Evolutionary conservation across 2,888 invertebrate species (phyloP), one percentile per base, ranked within the genome.

Genomic region (Morpho achilles): DNA sequence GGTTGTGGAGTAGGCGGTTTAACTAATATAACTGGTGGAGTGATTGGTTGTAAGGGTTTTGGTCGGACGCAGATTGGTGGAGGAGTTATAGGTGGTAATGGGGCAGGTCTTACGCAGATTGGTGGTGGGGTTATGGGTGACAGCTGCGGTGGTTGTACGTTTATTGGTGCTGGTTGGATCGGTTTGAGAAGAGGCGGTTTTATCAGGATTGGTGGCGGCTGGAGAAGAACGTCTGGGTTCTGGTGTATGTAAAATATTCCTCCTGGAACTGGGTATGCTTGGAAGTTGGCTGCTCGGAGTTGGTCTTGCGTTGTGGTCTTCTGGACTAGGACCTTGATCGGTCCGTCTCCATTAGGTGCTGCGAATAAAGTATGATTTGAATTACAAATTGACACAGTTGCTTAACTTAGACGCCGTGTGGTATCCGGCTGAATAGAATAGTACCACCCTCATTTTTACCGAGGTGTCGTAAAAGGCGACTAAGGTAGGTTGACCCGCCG

Each of bases 151-250:
- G 79, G 81, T 53, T 79, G 77, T 1, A 82, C 68, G 0, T 70
- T 72, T 0, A 82, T 62, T 0, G 71, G 50, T 0, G 81, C 77
- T 4, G 83, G 84, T 8, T 69, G 70, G 6, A 84, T 74, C 0
- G 81, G 74, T 0, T 66, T 56, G 0, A 77, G 56, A 3, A 70
- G 70, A 0, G 71, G 71, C 0, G 82, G 84, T 6, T 73, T 69
- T 40, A 86, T 76, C 3, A 84, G 65, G 64, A 87, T 82, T 0
- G 87, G 69, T 0, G 87, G 84, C 0, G 85, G 84, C 47, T 84
- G 84, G 62, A 87, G 80, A 56, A 81, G 59, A 1, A 83, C 73
- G 63, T 83, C 82, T 2, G 87, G 85, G 40, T 76, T 73, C 0
- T 73, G 69, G 7, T 69, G 68, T 56, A 86, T 63, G 76, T 62